These are phyloP conservation scores for Eurytemora carolleeae DNA, from an alignment of 1,140 invertebrate species.

Conservation along the genomic window DNA sequence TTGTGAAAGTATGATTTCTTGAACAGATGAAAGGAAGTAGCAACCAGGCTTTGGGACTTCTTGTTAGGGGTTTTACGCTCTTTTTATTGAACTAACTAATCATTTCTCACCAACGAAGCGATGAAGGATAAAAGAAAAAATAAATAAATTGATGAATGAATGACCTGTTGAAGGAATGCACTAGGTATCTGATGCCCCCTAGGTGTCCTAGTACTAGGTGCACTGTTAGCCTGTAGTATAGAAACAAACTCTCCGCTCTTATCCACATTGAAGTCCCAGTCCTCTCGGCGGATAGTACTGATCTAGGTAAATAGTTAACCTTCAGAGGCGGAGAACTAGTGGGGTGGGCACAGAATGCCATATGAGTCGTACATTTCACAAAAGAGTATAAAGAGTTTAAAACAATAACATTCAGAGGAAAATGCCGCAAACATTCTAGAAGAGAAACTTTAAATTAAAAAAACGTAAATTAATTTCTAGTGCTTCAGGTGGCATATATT, in stretches of 20 bases:
- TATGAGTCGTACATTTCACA: too few species aligned
- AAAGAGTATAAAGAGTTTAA: too few species aligned
- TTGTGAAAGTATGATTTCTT: too few species aligned
- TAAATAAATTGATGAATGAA: neutral
- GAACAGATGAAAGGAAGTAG: too few species aligned
- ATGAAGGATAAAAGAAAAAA: slow-evolving; percentile 1
- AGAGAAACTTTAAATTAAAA: too few species aligned
- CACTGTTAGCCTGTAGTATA: slow-evolving; percentile 32
- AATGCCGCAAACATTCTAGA: too few species aligned
- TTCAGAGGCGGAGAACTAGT: too few species aligned
- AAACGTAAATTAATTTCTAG: too few species aligned
- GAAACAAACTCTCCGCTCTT: slow-evolving; percentile 17
- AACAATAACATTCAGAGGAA: too few species aligned
- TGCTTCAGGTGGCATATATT: too few species aligned
- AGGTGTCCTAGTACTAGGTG: slow-evolving; percentile 40
- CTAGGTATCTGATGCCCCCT: slow-evolving; percentile 71
- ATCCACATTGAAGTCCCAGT: slow-evolving; percentile 51
- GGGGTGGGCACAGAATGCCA: too few species aligned
- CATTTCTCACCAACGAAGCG: neutral
- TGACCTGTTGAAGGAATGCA: slow-evolving; percentile 38
- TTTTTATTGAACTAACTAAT: neutral
- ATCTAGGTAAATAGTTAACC: too few species aligned
- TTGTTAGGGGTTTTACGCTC: neutral
- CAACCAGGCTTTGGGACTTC: slow-evolving; percentile 14
- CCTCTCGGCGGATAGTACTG: slow-evolving; percentile 60